Conservation (phyloP, 2,797 vertebrate genomes). For the Gadopsis marmoratus region DNA sequence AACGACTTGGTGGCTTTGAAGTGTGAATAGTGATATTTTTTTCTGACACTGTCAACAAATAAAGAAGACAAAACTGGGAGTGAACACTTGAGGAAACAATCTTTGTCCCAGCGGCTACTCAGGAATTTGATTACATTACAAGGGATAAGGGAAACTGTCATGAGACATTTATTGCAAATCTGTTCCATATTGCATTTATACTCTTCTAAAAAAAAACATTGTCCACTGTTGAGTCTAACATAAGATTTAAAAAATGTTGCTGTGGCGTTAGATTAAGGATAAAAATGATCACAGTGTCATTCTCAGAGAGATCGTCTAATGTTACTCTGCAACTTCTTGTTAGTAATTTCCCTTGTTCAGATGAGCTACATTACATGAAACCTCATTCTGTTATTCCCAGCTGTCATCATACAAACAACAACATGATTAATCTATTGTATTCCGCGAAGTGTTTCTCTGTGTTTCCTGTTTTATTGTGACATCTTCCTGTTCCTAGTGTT, state of each 20-base stretch:
- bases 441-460: too few species aligned
- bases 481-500: too few species aligned
- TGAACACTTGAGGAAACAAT: slow-evolving; percentile 12
- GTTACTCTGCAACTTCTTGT: background rate
- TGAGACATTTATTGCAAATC: slow-evolving; percentile 21
- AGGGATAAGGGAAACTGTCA: slow-evolving; percentile 8
- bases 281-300: slow-evolving; percentile 12
- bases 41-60: slow-evolving; percentile 49
- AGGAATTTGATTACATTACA: slow-evolving; percentile 22
- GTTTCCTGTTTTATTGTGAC: too few species aligned
- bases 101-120: background rate
- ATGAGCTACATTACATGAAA: background rate
- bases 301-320: background rate
- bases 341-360: background rate
- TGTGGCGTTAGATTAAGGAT: slow-evolving; percentile 17
- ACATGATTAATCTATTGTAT: background rate
- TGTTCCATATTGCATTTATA: background rate
- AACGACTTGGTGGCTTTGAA: slow-evolving; percentile 43
- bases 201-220: background rate
- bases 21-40: slow-evolving; percentile 39
- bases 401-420: slow-evolving; percentile 1
- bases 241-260: background rate
- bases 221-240: slow-evolving; percentile 5
- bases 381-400: background rate
- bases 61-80: slow-evolving; percentile 43